Evolutionary conservation across 2,113 vertebrate species (phyloP).

Genomic region (cattle (Bos taurus)): DNA sequence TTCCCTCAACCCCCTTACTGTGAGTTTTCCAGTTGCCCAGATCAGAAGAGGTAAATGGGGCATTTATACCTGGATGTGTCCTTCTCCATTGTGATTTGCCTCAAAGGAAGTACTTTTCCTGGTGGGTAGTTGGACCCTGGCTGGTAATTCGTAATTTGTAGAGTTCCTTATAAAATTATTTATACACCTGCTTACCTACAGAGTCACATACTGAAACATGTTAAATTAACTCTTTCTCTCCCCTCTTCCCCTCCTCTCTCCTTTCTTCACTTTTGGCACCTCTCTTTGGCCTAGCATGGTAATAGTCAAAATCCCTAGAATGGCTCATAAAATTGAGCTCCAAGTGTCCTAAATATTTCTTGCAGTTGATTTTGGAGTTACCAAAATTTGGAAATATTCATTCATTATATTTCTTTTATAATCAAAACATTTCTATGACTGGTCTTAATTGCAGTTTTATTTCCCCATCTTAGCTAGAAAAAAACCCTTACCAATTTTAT

Average conservation of each 20-base stretch:
- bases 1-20: background rate
- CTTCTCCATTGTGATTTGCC: background rate
- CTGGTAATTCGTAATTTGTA: background rate
- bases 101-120: background rate
- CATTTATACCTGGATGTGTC: background rate
- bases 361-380: background rate
- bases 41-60: background rate
- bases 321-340: background rate
- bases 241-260: background rate
- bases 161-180: background rate
- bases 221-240: background rate
- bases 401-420: slow-evolving; percentile 5
- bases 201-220: background rate
- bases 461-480: background rate
- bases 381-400: slow-evolving; percentile 23
- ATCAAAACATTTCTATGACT: background rate
- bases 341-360: slow-evolving; percentile 6
- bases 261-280: background rate
- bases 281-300: background rate
- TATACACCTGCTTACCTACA: background rate
- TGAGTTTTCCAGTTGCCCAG: background rate
- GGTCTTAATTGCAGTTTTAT: background rate
- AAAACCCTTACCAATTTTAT: background rate
- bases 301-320: background rate
- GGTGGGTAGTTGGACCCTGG: background rate